Evolutionary conservation across 1,140 invertebrate species (phyloP), one percentile per base, ranked within the genome.

Genomic region (Holotrichia oblita): DNA sequence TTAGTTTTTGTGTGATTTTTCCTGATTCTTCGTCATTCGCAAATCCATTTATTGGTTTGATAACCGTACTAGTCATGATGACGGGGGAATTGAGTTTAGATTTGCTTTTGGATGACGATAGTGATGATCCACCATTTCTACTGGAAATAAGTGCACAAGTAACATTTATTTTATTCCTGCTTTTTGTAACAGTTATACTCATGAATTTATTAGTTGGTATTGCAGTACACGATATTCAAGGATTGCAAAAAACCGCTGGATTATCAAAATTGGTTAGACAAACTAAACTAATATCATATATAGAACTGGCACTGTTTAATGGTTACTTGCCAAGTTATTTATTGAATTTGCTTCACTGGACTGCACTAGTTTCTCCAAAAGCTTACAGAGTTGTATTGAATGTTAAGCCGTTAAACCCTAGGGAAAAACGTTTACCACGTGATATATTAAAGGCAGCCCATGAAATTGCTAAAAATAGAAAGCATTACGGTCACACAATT

Each of bases 61-160:
- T 96, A 42, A 95, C 95, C 6, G 94, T 95, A 0, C 85, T 96
- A 55, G 94, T 95, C 0, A 96, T 96, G 94, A 96, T 96, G 95
- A 96, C 95, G 2, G 95, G 95, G 0, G 95, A 97, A 85, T 86
- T 94, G 74, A 93, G 94, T 81, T 89, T 94, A 42, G 92, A 93
- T 77, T 87, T 94, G 17, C 89, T 92, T 24, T 91, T 92, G 76
- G 89, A 91, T 78, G 90, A 92, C 0, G 90, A 91, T 81, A 89
- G 90, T 4, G 90, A 91, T 41, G 89, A 91, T 85, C 89, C 89
- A 4, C 89, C 89, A 4, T 90, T 93, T 79, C 82, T 93, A 8
- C 83, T 93, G 0, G 90, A 93, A 82, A 89, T 93, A 22, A 93
- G 92, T 77, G 92, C 93, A 0, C 93, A 95, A 85, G 87, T 94